Percentiles rank a stretch among this genome's conserved stretches.
Conservation (phyloP, 2,113 vertebrate species). For the Petroica traversi region DNA sequence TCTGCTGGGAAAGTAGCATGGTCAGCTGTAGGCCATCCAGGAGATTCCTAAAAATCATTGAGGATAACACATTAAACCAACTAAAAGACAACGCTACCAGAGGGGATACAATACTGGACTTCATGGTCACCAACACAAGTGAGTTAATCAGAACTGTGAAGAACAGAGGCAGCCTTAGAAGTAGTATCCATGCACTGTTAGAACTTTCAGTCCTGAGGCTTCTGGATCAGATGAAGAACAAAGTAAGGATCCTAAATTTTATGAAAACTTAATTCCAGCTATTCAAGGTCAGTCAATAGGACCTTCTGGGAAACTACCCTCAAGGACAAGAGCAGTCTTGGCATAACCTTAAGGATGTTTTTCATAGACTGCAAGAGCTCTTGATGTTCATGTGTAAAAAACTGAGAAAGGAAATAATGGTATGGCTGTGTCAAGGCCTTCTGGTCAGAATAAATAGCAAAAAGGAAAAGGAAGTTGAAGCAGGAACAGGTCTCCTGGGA, state of each 20-base stretch:
- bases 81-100: not conserved
- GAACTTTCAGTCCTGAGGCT: not conserved
- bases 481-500: not conserved
- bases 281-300: not conserved
- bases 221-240: not conserved
- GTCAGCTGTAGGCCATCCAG: not conserved
- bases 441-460: not conserved
- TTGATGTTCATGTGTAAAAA: not conserved
- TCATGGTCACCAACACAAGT: not conserved
- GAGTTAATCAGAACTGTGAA: not conserved
- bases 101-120: not conserved
- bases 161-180: not conserved
- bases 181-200: too few relatives aligned
- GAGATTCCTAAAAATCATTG: not conserved
- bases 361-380: not conserved
- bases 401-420: accelerated
- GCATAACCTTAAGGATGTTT: not conserved
- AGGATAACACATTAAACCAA: not conserved
- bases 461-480: not conserved
- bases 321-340: not conserved
- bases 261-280: not conserved
- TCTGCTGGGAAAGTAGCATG: not conserved
- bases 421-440: not conserved
- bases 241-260: not conserved
- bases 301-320: not conserved